phyloP scores from a whole-genome alignment of 2,797 vertebrate species.

The Ataeniobius toweri region DNA sequence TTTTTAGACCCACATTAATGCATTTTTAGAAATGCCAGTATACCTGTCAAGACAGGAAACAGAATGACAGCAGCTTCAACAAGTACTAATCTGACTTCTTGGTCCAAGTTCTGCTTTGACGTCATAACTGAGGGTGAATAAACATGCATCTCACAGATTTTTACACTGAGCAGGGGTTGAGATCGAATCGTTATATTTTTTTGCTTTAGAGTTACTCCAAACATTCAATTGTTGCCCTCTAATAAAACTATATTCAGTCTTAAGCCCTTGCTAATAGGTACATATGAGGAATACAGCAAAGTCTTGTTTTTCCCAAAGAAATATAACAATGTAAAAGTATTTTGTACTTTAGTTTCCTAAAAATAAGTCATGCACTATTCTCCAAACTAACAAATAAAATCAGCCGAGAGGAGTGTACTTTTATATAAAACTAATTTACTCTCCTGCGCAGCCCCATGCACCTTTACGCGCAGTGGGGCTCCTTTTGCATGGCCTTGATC shows the following conservation, averaged over 20 bases:
- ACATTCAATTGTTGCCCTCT: neutral
- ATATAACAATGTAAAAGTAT: constrained; percentile 11
- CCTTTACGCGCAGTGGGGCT: constrained; percentile 46
- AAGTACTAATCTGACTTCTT: neutral
- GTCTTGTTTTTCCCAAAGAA: constrained; percentile 9
- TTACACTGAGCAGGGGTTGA: neutral
- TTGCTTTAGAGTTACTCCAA: neutral
- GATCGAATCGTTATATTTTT: neutral
- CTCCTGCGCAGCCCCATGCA: constrained; percentile 20
- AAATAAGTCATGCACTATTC: constrained; percentile 32
- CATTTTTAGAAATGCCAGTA: neutral
- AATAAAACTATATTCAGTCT: neutral
- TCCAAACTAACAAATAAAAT: constrained; percentile 34
- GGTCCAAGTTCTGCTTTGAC: neutral
- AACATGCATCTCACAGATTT: neutral
- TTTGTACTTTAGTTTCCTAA: constrained; percentile 21
- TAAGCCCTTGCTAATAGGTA: neutral
- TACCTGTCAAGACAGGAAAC: neutral
- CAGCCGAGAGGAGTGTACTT: constrained; percentile 16
- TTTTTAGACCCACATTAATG: neutral
- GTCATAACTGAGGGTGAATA: neutral
- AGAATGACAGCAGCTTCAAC: neutral
- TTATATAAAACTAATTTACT: constrained; percentile 41
- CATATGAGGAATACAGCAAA: neutral
- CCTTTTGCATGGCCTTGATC: constrained; percentile 48